These are phyloP conservation scores for Orthosia cruda DNA, from an alignment of 2,888 invertebrate species.

Conservation along the genomic window DNA sequence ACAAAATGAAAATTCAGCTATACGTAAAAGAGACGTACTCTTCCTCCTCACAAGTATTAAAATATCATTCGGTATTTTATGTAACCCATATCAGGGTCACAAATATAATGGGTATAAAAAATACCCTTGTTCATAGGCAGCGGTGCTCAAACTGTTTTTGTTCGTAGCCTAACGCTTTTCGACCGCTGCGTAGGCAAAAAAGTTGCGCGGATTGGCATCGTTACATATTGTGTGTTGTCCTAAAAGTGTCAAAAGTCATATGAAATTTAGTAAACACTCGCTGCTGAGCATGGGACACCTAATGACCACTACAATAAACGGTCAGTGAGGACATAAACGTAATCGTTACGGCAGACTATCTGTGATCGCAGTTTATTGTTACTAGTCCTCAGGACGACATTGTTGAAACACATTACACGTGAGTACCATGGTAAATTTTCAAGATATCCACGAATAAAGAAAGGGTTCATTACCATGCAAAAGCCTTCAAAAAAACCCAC, in stretches of 20 bases:
- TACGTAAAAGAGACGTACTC: constrained; percentile 27
- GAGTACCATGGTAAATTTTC: background rate
- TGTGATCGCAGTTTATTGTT: background rate
- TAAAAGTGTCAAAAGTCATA: background rate
- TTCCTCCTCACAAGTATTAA: constrained; percentile 57
- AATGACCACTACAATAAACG: constrained; percentile 6
- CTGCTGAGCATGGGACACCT: background rate
- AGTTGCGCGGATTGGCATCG: background rate
- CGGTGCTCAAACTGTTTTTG: constrained; percentile 40
- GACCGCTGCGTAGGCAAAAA: background rate
- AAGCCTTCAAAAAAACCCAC: background rate
- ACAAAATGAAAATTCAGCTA: constrained; percentile 37
- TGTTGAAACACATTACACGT: background rate
- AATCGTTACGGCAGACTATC: constrained; percentile 7
- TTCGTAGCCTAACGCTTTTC: background rate
- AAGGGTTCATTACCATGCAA: background rate
- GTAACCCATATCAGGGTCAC: constrained; percentile 58
- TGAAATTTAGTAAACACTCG: constrained; percentile 3
- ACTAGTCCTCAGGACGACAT: background rate
- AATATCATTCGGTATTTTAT: constrained; percentile 59
- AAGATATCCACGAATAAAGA: background rate
- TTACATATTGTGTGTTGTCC: background rate
- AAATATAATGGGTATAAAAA: constrained; percentile 42
- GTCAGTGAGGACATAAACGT: background rate
- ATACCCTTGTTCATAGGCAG: constrained; percentile 27